Conservation (phyloP, 2,797 vertebrate species). For the Sebastes jordani region DNA sequence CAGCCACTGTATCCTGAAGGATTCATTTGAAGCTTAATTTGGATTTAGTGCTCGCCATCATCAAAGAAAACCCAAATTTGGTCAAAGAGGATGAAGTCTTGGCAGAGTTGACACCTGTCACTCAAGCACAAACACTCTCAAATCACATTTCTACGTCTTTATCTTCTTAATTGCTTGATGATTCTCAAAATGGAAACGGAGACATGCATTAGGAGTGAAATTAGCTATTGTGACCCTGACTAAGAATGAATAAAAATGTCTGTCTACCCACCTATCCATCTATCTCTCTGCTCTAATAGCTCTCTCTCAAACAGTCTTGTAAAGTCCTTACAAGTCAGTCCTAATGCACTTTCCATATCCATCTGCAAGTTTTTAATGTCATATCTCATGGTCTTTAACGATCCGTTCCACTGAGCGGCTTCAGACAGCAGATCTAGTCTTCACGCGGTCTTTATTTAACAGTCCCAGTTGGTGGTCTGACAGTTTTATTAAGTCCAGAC, state of each 20-base stretch:
- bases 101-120: background rate
- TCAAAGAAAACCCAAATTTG: background rate
- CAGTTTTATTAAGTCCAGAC: slow-evolving; percentile 68
- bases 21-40: background rate
- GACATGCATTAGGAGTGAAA: background rate
- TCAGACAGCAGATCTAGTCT: slow-evolving; percentile 32
- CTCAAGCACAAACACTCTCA: background rate
- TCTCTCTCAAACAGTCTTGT: background rate
- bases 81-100: background rate
- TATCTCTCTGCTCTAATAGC: background rate
- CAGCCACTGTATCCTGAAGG: background rate
- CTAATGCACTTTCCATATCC: slow-evolving; percentile 22
- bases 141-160: background rate
- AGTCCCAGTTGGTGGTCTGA: slow-evolving; percentile 62
- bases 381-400: slow-evolving; percentile 50
- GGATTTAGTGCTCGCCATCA: background rate
- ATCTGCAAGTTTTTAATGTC: slow-evolving; percentile 40
- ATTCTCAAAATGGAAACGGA: background rate
- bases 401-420: slow-evolving; percentile 18
- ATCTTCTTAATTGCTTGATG: background rate
- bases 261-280: background rate
- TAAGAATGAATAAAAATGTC: background rate
- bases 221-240: background rate
- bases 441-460: slow-evolving; percentile 59
- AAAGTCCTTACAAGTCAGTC: slow-evolving; percentile 11